These are phyloP conservation scores for Vombatus ursinus DNA, from an alignment of 2,113 vertebrate genomes.

Conservation along the genomic window DNA sequence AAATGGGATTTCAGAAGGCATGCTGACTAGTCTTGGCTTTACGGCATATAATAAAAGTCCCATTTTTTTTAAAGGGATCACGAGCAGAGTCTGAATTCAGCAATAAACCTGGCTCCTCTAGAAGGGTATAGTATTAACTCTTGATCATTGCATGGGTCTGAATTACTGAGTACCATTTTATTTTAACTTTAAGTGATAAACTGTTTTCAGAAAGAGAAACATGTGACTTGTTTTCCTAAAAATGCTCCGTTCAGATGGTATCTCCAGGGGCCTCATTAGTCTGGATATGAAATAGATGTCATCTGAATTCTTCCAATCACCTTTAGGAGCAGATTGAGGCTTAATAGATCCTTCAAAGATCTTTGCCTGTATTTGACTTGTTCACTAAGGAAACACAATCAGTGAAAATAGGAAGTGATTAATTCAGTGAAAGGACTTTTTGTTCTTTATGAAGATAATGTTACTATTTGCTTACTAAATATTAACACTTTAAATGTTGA, in stretches of 20 bases:
- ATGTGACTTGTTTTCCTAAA: constrained; percentile 35
- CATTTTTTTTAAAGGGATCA: not conserved
- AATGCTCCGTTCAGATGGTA: constrained; percentile 28
- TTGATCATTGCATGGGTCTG: not conserved
- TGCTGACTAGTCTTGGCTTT: constrained; percentile 4
- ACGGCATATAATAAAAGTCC: constrained; percentile 45
- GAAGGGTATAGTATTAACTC: constrained; percentile 27
- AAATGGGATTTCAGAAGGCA: constrained; percentile 69
- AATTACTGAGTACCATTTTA: not conserved
- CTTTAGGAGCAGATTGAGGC: not conserved
- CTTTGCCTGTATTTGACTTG: not conserved
- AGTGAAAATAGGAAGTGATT: not conserved
- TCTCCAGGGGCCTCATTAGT: constrained; percentile 29
- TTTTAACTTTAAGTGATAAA: constrained; percentile 20
- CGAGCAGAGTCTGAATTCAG: not conserved
- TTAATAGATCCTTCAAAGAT: constrained; percentile 30
- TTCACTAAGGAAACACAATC: not conserved
- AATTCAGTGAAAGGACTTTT: not conserved
- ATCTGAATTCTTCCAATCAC: constrained; percentile 39
- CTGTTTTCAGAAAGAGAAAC: constrained; percentile 47
- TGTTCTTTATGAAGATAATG: not conserved
- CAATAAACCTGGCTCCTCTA: not conserved
- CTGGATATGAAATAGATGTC: constrained; percentile 42
- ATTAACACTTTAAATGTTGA: not conserved
- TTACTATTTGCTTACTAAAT: not conserved